Evolutionary conservation across 1,140 invertebrate genomes (phyloP), one percentile per base, ranked within the genome.

Genomic region (Trichoplusia ni): DNA sequence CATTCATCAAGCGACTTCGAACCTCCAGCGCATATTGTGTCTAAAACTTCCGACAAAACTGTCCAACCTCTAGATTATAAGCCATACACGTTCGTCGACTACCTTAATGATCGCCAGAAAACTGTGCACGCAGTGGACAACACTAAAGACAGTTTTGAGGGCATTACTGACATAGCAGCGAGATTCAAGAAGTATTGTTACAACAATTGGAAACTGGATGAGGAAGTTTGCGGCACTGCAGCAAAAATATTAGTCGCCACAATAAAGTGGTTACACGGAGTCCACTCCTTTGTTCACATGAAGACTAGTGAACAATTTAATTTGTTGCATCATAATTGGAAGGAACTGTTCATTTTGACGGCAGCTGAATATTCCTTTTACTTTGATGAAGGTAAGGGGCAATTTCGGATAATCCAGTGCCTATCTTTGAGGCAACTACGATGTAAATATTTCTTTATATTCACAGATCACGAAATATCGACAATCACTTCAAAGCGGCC

Each of bases 291-390:
- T 77, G 76, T 94, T 25, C 94, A 95, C 82, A 82, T 97, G n/a
- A 93, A 94, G 0, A 92, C 91, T 25, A 86, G 92, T 40, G 96
- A 97, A 67, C 95, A 97, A 78, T 92, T 92, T 0, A 91, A 93
- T 35, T 90, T 98, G 7, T 85, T 97, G 29, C 94, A 95, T 64
- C 94, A 94, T 70, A 93, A 94, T 14, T 98, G 97, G 96, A 94
- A 93, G 64, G 96, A 97, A 73, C 84, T 98, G n/a, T 97, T 97
- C 77, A 92, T 97, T 0, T 80, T 97, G 2, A 96, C 94, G 14
- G 94, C 95, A 2, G 95, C 96, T 0, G 96, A 97, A 77, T 96
- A 95, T 93, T 93, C 93, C 8, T 92, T 96, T 54, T 92, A 93
- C 1, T 92, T 97, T 6, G 94, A 96, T 49, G 94, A 96, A 91